Percentiles rank a stretch among this genome's conserved stretches.
These are phyloP conservation scores for Uropsilus gracilis DNA, from an alignment of 2,113 vertebrate genomes.

Conservation along the genomic window DNA sequence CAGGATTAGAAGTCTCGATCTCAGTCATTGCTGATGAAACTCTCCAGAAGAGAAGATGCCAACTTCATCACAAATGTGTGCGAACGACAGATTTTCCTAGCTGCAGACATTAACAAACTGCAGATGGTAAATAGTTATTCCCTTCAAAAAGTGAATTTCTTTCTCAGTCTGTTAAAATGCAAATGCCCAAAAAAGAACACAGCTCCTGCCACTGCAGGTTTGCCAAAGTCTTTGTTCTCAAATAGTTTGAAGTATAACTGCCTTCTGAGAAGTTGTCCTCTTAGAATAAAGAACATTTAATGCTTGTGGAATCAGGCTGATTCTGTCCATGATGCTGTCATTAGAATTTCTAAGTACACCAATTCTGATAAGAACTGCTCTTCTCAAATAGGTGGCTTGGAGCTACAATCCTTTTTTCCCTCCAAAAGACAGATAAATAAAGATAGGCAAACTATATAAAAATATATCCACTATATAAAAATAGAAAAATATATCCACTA, in stretches of 20 bases:
- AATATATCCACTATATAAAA: background rate
- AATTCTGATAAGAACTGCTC: background rate
- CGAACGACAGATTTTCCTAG: slow-evolving; percentile 47
- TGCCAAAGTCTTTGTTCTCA: slow-evolving; percentile 58
- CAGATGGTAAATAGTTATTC: slow-evolving; percentile 62
- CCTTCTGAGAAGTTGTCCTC: background rate
- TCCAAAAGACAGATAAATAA: background rate
- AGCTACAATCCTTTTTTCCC: background rate
- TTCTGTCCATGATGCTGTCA: background rate
- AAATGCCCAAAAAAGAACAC: slow-evolving; percentile 34
- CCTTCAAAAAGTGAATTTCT: slow-evolving; percentile 58
- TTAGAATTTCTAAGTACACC: background rate
- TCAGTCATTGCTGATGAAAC: background rate
- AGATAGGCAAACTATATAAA: background rate
- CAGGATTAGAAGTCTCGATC: slow-evolving; percentile 11
- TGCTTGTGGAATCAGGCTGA: background rate
- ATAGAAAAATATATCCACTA: background rate
- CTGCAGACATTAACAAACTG: slow-evolving; percentile 49
- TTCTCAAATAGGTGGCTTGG: background rate
- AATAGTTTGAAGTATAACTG: slow-evolving; percentile 36
- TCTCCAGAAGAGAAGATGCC: background rate
- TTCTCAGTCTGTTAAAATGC: slow-evolving; percentile 67
- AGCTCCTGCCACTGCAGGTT: background rate
- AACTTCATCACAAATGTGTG: slow-evolving; percentile 55
- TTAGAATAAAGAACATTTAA: background rate